Base-by-base conservation (phyloP, 2,888 invertebrate species). In the Idaea biselata region DNA sequence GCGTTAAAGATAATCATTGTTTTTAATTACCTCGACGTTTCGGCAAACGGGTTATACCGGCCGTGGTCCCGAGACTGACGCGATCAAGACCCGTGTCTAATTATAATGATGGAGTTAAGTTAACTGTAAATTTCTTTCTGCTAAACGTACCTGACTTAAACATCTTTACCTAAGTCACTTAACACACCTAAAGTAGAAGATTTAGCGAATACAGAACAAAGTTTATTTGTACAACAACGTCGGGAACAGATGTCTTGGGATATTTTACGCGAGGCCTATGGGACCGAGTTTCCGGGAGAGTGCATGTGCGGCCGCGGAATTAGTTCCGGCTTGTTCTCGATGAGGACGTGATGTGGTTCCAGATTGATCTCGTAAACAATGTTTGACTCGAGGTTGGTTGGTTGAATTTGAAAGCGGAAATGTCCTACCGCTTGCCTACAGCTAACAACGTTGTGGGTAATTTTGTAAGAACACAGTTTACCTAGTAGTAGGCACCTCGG, bases 211-310 rank as follows among this genome's bases (percentile, higher is more conserved):
- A 44, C 14, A 44, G 11, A 44, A 44, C 44, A 44, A 44, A 44
- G 44, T 44, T 44, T 44, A 44, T 44, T 44, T 14, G 32, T 14
- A 11, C 55, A 60, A 61, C 33, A 54, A 57, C 63, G 65, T 63
- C 63, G 17, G 8, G 44, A 61, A 61, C 63, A 66, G 61, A 63
- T 61, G 65, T 60, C 58, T 16, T 61, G 63, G 65, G 63, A n/a
- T n/a, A n/a, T n/a, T 66, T 66, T 66, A 63, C 61, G 56, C 14
- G 44, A 7, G 44, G 44, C 44, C 44, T 44, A 44, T 44, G 44
- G 44, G 44, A 44, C 44, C 44, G 11, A 44, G 44, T 44, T 44
- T 44, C 44, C 44, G 14, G 8, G 14, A 8, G 11, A 44, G 44
- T 44, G 11, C 44, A 44, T 44, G 44, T 44, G 44, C 44, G 44